phyloP scores from a whole-genome alignment of 2,888 invertebrate species.

The Macrosiphum euphorbiae region DNA sequence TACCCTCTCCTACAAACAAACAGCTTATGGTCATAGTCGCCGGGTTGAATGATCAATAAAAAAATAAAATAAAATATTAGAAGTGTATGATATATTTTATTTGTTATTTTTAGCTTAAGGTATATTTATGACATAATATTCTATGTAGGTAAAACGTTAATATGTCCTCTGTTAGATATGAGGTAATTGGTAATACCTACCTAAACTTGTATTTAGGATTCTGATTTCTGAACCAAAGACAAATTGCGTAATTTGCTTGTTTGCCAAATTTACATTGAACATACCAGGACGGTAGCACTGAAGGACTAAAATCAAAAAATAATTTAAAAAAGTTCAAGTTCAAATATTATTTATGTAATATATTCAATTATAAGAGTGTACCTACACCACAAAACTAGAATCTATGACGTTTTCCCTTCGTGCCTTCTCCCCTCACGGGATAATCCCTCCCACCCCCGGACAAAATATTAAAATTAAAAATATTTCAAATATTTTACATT shows the following conservation, averaged over 20 bases:
- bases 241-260: background rate
- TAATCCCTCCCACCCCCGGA: no score
- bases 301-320: background rate
- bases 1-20: no score
- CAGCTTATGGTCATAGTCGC: no score
- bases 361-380: background rate
- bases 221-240: background rate
- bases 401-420: no score
- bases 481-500: no score
- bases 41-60: no score
- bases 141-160: background rate
- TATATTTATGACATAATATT: background rate
- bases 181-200: background rate
- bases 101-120: background rate
- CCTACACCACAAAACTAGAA: background rate
- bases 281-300: background rate
- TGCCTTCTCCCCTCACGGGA: no score
- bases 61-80: no score
- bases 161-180: background rate
- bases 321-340: background rate
- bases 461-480: no score
- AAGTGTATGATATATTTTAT: background rate
- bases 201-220: background rate
- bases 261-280: background rate
- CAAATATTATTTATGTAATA: background rate